Percentiles rank a stretch among this genome's conserved stretches.
These are phyloP conservation scores for Chelon auratus DNA, from an alignment of 2,797 vertebrate genomes.

Conservation along the genomic window DNA sequence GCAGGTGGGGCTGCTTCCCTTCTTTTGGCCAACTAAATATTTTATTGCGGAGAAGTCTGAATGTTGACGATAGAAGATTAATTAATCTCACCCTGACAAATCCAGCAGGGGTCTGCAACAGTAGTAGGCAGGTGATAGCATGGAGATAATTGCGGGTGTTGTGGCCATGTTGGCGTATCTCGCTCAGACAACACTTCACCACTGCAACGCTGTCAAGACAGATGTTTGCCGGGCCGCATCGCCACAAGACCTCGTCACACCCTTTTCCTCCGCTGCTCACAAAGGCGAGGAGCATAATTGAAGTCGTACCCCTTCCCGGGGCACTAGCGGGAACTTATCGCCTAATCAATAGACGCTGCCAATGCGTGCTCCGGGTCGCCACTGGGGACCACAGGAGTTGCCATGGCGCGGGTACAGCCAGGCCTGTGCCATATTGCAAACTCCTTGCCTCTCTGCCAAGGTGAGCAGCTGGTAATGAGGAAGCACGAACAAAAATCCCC, in stretches of 20 bases:
- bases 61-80: slow-evolving; percentile 47
- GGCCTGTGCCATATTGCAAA: slow-evolving; percentile 65
- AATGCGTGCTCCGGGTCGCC: slow-evolving; percentile 64
- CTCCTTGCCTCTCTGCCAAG: slow-evolving; percentile 73
- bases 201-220: slow-evolving; percentile 55
- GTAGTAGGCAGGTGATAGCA: slow-evolving; percentile 25
- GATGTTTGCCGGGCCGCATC: slow-evolving; percentile 56
- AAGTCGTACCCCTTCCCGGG: slow-evolving; percentile 27
- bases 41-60: slow-evolving; percentile 1
- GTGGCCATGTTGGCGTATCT: slow-evolving; percentile 19
- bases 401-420: slow-evolving; percentile 56
- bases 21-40: slow-evolving; percentile 11
- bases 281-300: slow-evolving; percentile 47
- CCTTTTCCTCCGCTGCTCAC: slow-evolving; percentile 15
- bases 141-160: slow-evolving; percentile 31
- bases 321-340: slow-evolving; percentile 64
- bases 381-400: slow-evolving; percentile 63
- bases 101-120: slow-evolving; percentile 26
- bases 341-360: slow-evolving; percentile 72
- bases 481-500: slow-evolving; percentile 42
- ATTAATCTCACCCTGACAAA: slow-evolving; percentile 44
- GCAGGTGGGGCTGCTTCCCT: background rate
- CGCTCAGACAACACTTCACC: slow-evolving; percentile 34
- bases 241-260: slow-evolving; percentile 56
- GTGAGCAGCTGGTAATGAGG: slow-evolving; percentile 80